phyloP scores from a whole-genome alignment of 2,888 invertebrate genomes.

The Drosophila longiperda region DNA sequence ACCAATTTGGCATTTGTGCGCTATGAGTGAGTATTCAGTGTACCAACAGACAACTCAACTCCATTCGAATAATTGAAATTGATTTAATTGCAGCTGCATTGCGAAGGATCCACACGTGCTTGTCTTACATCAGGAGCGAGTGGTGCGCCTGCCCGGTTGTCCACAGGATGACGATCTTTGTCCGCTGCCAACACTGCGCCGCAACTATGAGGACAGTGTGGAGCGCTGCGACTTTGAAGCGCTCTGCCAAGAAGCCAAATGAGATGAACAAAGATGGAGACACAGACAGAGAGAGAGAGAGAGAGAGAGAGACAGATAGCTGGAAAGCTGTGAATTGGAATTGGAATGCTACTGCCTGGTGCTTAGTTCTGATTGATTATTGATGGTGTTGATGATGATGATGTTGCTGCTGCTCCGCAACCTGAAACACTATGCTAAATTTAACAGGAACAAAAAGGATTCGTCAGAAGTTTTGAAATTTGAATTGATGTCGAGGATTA shows the following conservation, averaged over 20 bases:
- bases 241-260: constrained; percentile 86
- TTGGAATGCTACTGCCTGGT: constrained; percentile 15
- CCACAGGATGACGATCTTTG: constrained; percentile 87
- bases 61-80: too few relatives aligned
- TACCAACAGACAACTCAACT: neutral
- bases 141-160: constrained; percentile 90
- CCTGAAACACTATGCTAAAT: constrained; percentile 54
- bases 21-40: constrained; percentile 87
- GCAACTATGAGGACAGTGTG: constrained; percentile 87
- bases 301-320: neutral
- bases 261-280: neutral
- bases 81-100: constrained; percentile 50
- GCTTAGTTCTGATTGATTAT: constrained; percentile 6
- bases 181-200: constrained; percentile 87
- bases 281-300: neutral
- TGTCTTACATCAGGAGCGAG: constrained; percentile 90
- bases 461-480: constrained; percentile 52
- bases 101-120: constrained; percentile 86
- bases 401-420: constrained; percentile 40
- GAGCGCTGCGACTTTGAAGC: constrained; percentile 88
- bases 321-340: constrained; percentile 3
- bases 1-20: constrained; percentile 92
- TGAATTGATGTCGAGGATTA: constrained; percentile 39
- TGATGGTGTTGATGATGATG: neutral
- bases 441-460: constrained; percentile 58